These are phyloP conservation scores for Hydrocynus forskahlii DNA, from an alignment of 2,797 vertebrate genomes.

Conservation along the genomic window DNA sequence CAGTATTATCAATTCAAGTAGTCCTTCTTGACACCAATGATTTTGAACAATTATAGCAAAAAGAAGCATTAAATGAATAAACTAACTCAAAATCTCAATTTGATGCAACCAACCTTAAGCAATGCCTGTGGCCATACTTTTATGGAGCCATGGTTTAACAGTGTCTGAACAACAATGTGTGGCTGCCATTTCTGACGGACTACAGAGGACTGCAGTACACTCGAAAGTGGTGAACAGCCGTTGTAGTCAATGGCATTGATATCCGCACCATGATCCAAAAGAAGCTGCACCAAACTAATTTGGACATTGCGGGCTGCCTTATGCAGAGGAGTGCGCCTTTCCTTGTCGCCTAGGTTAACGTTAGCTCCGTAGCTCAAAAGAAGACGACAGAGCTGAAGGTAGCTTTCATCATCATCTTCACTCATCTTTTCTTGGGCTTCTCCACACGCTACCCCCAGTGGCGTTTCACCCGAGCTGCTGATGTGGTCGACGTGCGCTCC, in stretches of 20 bases:
- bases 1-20: too few relatives aligned
- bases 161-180: conserved; percentile 63
- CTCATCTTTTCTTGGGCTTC: not conserved
- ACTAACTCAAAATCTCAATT: not conserved
- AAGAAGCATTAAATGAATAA: not conserved
- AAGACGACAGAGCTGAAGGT: conserved; percentile 68
- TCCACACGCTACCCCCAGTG: conserved; percentile 70
- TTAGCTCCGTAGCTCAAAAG: conserved; percentile 64
- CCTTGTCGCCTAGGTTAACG: conserved; percentile 64
- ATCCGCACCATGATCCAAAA: conserved; percentile 68
- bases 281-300: conserved; percentile 62
- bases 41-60: not conserved
- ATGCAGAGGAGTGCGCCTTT: conserved; percentile 74
- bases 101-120: conserved; percentile 69
- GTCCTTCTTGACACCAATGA: too few relatives aligned
- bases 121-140: conserved; percentile 76
- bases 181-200: conserved; percentile 57
- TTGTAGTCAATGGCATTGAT: conserved; percentile 75
- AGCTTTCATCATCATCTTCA: conserved; percentile 31
- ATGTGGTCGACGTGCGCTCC: conserved; percentile 63
- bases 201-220: conserved; percentile 62
- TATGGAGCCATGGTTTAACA: conserved; percentile 78
- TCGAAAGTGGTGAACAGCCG: conserved; percentile 70
- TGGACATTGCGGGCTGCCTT: conserved; percentile 71
- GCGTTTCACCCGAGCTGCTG: conserved; percentile 66